Percentiles rank a stretch among this genome's conserved stretches.
Evolutionary conservation across 2,113 vertebrate species (phyloP).

Genomic region (Rattus rattus): DNA sequence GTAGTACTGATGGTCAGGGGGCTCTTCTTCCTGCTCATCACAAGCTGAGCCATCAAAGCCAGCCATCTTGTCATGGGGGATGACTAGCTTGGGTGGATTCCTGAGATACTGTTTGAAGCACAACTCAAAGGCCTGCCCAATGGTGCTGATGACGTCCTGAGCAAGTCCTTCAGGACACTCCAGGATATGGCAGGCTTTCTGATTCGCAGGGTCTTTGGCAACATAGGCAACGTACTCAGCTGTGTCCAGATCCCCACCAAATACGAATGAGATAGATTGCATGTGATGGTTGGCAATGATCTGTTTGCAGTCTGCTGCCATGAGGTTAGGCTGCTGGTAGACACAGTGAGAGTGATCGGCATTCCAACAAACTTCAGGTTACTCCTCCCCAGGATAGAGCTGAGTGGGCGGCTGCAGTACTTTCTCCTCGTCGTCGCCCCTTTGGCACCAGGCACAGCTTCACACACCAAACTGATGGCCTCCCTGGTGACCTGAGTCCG

Average conservation of each 20-base stretch:
- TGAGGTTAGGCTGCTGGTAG: conserved; percentile 98
- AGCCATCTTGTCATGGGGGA: conserved; percentile 98
- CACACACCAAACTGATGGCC: conserved; percentile 97
- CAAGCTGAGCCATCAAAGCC: conserved; percentile 97
- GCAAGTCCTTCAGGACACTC: conserved; percentile 97
- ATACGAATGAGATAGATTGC: conserved; percentile 98
- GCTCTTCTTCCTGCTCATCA: conserved; percentile 95
- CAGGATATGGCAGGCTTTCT: conserved; percentile 98
- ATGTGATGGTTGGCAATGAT: conserved; percentile 98
- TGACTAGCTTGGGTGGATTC: conserved; percentile 97
- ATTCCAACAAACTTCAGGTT: conserved; percentile 99
- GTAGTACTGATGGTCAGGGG: conserved; percentile 96
- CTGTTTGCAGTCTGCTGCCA: conserved; percentile 98
- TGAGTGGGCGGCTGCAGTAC: conserved; percentile 93
- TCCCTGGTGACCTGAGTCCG: conserved; percentile 99
- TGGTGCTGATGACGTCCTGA: conserved; percentile 99
- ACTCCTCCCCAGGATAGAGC: conserved; percentile 96
- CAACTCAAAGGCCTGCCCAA: conserved; percentile 97
- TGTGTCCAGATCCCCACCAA: conserved; percentile 95
- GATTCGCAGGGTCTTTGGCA: conserved; percentile 99
- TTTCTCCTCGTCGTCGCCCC: conserved; percentile 95
- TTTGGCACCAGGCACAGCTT: conserved; percentile 97
- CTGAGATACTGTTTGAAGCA: conserved; percentile 99
- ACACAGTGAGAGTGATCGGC: conserved; percentile 98
- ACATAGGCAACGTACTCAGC: conserved; percentile 92